These are phyloP conservation scores for Nysson spinosus DNA, from an alignment of 2,888 invertebrate species.

Conservation along the genomic window DNA sequence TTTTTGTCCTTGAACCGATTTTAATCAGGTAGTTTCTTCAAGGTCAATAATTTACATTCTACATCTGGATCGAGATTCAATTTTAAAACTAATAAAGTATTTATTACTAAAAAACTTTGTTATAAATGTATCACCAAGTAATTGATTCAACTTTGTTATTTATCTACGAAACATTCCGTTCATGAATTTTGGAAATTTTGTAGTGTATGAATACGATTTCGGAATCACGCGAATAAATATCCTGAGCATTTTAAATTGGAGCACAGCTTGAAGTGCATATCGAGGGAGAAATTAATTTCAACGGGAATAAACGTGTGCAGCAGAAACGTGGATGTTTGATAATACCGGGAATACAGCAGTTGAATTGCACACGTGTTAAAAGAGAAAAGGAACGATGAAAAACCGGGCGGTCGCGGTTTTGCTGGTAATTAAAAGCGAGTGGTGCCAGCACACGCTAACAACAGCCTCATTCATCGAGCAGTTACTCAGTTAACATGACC, in stretches of 20 bases:
- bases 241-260: too few species aligned
- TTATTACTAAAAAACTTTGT: too few species aligned
- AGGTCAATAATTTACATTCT: conserved; percentile 6
- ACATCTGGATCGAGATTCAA: neutral
- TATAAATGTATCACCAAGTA: too few species aligned
- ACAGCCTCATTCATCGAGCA: conserved; percentile 51
- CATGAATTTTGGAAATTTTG: too few species aligned
- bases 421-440: conserved; percentile 44
- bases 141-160: too few species aligned
- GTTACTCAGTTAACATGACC: conserved; percentile 30
- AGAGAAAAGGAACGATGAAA: conserved; percentile 22
- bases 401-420: conserved; percentile 26
- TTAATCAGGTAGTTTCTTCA: conserved; percentile 22
- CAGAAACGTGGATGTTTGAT: conserved; percentile 1
- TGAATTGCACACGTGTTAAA: neutral
- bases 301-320: neutral
- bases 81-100: too few species aligned
- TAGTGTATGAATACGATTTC: too few species aligned
- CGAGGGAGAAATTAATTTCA: too few species aligned
- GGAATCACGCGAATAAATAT: too few species aligned
- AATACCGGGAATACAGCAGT: neutral
- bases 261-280: too few species aligned
- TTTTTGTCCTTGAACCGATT: conserved; percentile 2
- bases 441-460: conserved; percentile 36
- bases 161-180: too few species aligned